Base-by-base conservation (phyloP, 37 sponge, comb jelly and placozoan genomes). In the Bolinopsis microptera region DNA sequence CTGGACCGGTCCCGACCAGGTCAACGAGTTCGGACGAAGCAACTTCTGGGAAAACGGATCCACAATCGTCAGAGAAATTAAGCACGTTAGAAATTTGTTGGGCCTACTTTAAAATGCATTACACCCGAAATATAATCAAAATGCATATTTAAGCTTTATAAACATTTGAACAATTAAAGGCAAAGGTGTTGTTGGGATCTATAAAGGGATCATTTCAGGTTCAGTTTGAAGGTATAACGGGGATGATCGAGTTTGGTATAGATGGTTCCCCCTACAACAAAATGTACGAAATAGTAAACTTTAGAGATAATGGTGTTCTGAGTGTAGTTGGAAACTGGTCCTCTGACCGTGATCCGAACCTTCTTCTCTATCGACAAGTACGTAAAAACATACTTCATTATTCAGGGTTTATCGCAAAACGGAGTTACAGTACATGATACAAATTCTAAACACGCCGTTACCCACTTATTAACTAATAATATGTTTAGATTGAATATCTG, bases 41-140 rank as follows among this genome's bases (percentile, higher is more conserved):
- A 72, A 72, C 75, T 72, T 30, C 75, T 72, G 75, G 75, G 18
- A 72, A 21, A 72, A 72, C 75, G 75, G 75, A 72, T 30, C 75
- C 18, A 3, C 26, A 8, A 8, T 72, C 22, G 26, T 72, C 31
- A 72, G 31, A 30, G 75, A 72, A n/a, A 72, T 72, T 13, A 48
- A 48, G 13, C 61, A 48, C 13, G 61, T 48, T 5, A n/a, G n/a
- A n/a, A n/a, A n/a, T n/a, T n/a, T n/a, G n/a, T n/a, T n/a, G n/a
- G n/a, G n/a, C n/a, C n/a, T n/a, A n/a, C n/a, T n/a, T n/a, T n/a
- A n/a, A n/a, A n/a, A n/a, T n/a, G n/a, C n/a, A n/a, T n/a, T n/a
- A n/a, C n/a, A n/a, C n/a, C n/a, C n/a, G n/a, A n/a, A n/a, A n/a
- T n/a, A n/a, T n/a, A n/a, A n/a, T n/a, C n/a, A n/a, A n/a, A n/a